Evolutionary conservation across 2,797 vertebrate genomes (phyloP).

Genomic region (Diplodus puntazzo): DNA sequence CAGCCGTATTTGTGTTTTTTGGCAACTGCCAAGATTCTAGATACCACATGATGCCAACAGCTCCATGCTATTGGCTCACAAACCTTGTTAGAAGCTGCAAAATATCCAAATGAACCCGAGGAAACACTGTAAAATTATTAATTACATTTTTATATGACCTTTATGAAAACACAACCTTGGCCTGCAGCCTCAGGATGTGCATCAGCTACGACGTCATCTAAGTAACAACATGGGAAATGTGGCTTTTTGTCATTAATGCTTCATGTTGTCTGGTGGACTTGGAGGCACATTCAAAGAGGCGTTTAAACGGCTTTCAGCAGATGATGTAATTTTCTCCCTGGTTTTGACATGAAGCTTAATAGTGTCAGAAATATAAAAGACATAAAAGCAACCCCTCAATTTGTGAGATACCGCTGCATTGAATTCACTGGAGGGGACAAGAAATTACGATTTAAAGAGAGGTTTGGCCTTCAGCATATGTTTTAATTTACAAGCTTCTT

Average conservation of each 20-base stretch:
- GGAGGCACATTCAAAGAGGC: not conserved
- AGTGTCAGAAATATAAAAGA: constrained; percentile 8
- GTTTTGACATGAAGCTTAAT: not conserved
- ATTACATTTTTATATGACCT: not conserved
- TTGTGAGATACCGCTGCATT: not conserved
- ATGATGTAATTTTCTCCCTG: not conserved
- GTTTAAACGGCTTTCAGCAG: not conserved
- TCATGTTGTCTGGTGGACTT: not conserved
- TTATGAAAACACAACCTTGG: not conserved
- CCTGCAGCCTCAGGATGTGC: too few species aligned
- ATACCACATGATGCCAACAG: too few species aligned
- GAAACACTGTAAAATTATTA: too few species aligned
- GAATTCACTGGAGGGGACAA: not conserved
- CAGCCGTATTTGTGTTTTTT: too few species aligned
- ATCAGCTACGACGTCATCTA: not conserved
- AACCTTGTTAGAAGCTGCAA: too few species aligned
- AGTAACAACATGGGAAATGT: not conserved
- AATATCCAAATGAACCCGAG: too few species aligned
- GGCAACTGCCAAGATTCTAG: too few species aligned
- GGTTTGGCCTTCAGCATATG: not conserved
- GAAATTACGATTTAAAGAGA: not conserved
- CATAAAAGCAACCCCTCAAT: not conserved
- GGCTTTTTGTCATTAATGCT: not conserved
- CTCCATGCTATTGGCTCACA: too few species aligned
- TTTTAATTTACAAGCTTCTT: not conserved